These are phyloP conservation scores for Sebastes hubbsi DNA, from an alignment of 2,797 vertebrate species.

Conservation along the genomic window DNA sequence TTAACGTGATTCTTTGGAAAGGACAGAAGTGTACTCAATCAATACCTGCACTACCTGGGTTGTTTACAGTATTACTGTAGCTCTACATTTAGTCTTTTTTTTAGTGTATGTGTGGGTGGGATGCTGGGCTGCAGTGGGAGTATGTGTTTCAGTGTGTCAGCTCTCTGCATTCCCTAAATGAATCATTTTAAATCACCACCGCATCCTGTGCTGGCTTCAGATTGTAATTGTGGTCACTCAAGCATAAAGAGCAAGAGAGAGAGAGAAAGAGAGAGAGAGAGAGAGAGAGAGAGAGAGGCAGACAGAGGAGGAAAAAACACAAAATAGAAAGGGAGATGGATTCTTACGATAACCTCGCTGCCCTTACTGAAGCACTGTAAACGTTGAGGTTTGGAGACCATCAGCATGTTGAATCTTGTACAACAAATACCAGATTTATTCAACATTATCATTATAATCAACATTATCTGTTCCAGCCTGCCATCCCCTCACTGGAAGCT, in stretches of 20 bases:
- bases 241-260: conserved; percentile 64
- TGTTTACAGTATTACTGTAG: conserved; percentile 4
- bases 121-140: conserved; percentile 41
- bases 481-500: conserved; percentile 22
- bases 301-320: conserved; percentile 23
- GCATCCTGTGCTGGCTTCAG: conserved; percentile 79
- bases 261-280: not conserved
- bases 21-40: not conserved
- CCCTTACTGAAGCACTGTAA: conserved; percentile 58
- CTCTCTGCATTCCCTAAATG: conserved; percentile 70
- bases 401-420: conserved; percentile 12
- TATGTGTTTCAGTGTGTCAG: conserved; percentile 67
- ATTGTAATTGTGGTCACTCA: conserved; percentile 79
- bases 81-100: conserved; percentile 6
- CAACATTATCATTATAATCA: conserved; percentile 2
- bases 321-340: conserved; percentile 29
- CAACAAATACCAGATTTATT: conserved; percentile 6
- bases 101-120: conserved; percentile 25
- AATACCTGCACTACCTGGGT: not conserved
- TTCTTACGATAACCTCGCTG: conserved; percentile 62
- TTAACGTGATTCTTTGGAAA: not conserved
- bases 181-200: conserved; percentile 77
- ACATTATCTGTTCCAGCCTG: conserved; percentile 1
- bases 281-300: not conserved
- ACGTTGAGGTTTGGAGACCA: conserved; percentile 38